Conservation (phyloP, 2,888 invertebrate genomes). For the Limnephilus auricula region DNA sequence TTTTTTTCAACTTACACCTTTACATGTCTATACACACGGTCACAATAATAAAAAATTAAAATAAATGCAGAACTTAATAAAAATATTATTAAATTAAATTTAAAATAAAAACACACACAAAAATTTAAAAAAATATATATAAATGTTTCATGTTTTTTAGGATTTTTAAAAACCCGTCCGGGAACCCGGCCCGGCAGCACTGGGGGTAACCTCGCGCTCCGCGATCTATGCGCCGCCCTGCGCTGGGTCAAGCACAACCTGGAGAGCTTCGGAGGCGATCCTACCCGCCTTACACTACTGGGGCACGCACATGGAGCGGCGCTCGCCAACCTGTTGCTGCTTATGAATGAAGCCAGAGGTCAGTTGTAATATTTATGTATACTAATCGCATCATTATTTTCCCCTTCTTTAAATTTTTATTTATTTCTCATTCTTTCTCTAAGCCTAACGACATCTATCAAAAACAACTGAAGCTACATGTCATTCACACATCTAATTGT, state of each 20-base stretch:
- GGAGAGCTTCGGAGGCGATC: constrained; percentile 92
- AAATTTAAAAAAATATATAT: no score
- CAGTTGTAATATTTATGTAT: constrained; percentile 56
- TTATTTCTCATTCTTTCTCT: no score
- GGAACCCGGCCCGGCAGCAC: constrained; percentile 67
- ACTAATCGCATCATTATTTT: background rate
- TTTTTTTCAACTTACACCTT: no score
- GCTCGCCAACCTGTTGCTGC: constrained; percentile 88
- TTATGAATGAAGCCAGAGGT: constrained; percentile 89
- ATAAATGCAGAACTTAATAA: no score
- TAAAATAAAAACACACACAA: no score
- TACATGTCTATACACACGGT: no score
- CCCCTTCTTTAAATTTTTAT: no score
- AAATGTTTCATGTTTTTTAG: constrained; percentile 70
- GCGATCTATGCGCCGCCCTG: constrained; percentile 90
- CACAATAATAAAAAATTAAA: no score
- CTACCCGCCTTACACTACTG: constrained; percentile 86
- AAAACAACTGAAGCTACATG: no score
- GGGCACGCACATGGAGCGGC: constrained; percentile 94
- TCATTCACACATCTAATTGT: no score
- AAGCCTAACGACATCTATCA: no score
- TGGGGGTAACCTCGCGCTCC: constrained; percentile 84
- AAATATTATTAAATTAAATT: no score
- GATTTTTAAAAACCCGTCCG: constrained; percentile 78
- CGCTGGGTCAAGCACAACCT: constrained; percentile 91